Base-by-base conservation (phyloP, 2,113 vertebrate genomes). In the Heterotis niloticus region DNA sequence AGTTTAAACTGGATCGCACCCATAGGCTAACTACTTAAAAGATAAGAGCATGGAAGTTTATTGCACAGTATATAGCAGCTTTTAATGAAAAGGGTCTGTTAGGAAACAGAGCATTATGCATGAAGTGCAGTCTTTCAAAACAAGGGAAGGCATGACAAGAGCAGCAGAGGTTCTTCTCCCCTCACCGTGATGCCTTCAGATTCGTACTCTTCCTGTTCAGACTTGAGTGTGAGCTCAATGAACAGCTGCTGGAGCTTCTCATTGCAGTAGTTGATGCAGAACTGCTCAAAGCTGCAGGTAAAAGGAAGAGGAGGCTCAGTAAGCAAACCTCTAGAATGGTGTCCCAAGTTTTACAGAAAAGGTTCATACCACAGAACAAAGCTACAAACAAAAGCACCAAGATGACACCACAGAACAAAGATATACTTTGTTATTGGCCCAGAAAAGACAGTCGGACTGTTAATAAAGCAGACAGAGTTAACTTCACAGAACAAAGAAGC, bases 201-300 rank as follows among this genome's bases (percentile, higher is more conserved):
- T 86, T 99, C 98, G 0, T 99, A 99, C 71, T 99, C 98, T 20
- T 99, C 98, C 82, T 99, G 98, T 79, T 99, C 98, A 0, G 97
- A 99, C 82, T 98, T 98, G 34, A 99, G 92, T 0, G 97, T 99
- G 81, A 99, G 94, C 81, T 98, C 96, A 0, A 99, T 99, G 92
- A 99, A 99, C 70, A 99, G 95, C 86, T 99, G 98, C 89, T 99
- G 98, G 79, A 99, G 88, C 81, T 99, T 99, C 85, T 99, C 98
- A 0, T 99, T 99, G 81, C 98, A 99, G 72, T 99, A 99, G 90
- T 99, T 99, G 85, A 99, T 99, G 81, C 98, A 99, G 87, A 99
- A 99, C 82, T 99, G 98, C 88, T 99, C 98, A 69, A 99, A 99
- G 89, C 98, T 99, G 90, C 9, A 0, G 24, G 16, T 9, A 64